Percentiles rank a stretch among this genome's conserved stretches.
These are phyloP conservation scores for Argyrosomus japonicus DNA, from an alignment of 2,113 vertebrate species.

Conservation along the genomic window DNA sequence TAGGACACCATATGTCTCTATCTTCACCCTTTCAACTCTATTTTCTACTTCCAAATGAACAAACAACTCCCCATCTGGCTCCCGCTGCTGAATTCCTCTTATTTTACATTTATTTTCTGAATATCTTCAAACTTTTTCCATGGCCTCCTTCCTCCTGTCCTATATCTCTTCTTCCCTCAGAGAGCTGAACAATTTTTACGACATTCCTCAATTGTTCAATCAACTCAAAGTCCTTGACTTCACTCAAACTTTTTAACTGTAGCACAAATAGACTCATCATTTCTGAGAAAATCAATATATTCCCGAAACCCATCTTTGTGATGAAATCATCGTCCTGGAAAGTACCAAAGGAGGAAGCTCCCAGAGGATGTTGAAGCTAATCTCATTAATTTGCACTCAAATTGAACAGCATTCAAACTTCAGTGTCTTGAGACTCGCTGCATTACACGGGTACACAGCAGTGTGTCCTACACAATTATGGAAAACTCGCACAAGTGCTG, in stretches of 20 bases:
- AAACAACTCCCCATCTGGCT: not conserved
- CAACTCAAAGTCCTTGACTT: not conserved
- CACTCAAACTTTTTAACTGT: not conserved
- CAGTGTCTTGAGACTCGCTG: not conserved
- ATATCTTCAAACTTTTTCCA: too few relatives aligned
- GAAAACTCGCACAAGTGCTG: not conserved
- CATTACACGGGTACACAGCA: not conserved
- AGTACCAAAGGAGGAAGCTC: not conserved
- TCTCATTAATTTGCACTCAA: constrained; percentile 45
- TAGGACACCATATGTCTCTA: not conserved
- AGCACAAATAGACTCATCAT: not conserved
- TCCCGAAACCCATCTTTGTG: constrained; percentile 1
- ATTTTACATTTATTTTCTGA: too few relatives aligned
- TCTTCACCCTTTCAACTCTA: not conserved
- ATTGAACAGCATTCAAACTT: constrained; percentile 25
- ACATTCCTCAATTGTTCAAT: not conserved
- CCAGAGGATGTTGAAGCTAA: not conserved
- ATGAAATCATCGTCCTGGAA: not conserved
- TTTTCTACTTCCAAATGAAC: not conserved
- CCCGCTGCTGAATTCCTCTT: not conserved
- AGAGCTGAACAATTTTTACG: not conserved
- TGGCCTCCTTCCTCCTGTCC: constrained; percentile 1
- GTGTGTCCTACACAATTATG: not conserved
- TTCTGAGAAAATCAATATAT: constrained; percentile 5
- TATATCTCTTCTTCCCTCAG: not conserved